A percentile compares a stretch with the other conserved stretches of the same genome.
phyloP scores from a whole-genome alignment of 2,113 vertebrate genomes.

The Cyanoderma ruficeps region DNA sequence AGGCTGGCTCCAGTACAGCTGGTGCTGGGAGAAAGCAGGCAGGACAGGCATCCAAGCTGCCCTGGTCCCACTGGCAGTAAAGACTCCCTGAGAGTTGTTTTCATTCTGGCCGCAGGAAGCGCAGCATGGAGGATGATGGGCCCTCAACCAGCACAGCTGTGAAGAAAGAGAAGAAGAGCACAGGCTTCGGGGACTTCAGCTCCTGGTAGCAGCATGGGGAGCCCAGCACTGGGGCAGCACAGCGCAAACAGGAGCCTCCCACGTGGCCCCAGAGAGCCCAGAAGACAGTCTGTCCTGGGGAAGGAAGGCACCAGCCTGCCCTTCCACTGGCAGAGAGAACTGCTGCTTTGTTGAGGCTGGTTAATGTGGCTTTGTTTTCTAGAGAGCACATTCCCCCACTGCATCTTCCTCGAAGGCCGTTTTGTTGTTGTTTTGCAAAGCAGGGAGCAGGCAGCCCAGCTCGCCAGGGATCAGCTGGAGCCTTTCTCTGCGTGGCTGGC shows the following conservation, averaged over 20 bases:
- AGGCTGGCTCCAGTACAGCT: background rate
- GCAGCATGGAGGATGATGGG: slow-evolving; percentile 71
- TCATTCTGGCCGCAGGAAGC: slow-evolving; percentile 80
- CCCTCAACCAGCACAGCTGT: slow-evolving; percentile 83
- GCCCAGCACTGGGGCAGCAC: slow-evolving; percentile 10
- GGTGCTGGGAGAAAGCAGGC: background rate
- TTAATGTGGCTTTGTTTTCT: slow-evolving; percentile 67
- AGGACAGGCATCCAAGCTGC: background rate
- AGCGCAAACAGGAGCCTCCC: background rate
- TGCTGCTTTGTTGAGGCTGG: slow-evolving; percentile 42
- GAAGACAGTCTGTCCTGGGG: slow-evolving; percentile 18
- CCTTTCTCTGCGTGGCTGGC: background rate
- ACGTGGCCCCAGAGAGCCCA: background rate
- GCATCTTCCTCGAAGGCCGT: slow-evolving; percentile 49
- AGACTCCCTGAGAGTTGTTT: background rate
- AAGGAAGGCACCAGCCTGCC: slow-evolving; percentile 10
- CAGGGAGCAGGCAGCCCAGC: background rate
- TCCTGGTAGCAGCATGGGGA: slow-evolving; percentile 83
- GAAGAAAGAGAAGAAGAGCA: slow-evolving; percentile 86
- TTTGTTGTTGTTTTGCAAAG: slow-evolving; percentile 26
- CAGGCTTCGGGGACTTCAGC: slow-evolving; percentile 90
- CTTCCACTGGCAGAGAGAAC: background rate
- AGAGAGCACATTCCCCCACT: background rate
- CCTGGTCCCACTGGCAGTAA: background rate
- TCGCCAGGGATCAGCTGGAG: background rate